These are phyloP conservation scores for Xestia rhomboidea DNA, from an alignment of 2,888 invertebrate species.

Conservation along the genomic window DNA sequence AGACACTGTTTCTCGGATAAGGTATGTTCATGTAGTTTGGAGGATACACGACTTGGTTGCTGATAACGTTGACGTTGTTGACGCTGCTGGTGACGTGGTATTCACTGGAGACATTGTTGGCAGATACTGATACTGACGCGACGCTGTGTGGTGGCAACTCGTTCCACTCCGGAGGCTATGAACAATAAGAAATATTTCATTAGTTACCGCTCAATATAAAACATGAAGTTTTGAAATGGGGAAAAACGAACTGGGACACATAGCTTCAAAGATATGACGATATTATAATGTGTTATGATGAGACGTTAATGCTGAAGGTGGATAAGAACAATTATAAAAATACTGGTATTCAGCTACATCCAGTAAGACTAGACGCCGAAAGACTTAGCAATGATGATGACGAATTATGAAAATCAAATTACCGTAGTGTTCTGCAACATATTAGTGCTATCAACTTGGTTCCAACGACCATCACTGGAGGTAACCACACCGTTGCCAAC, in stretches of 20 bases:
- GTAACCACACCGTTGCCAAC: constrained; percentile 32
- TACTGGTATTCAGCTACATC: neutral
- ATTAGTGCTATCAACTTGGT: constrained; percentile 57
- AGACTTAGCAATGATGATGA: neutral
- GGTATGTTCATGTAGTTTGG: constrained; percentile 59
- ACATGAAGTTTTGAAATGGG: too few species aligned
- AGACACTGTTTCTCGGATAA: constrained; percentile 26
- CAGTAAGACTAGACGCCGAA: neutral
- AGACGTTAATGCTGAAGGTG: neutral
- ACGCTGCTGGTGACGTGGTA: constrained; percentile 56
- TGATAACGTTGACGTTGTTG: constrained; percentile 53
- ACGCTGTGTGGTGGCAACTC: constrained; percentile 55
- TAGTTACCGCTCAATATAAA: neutral
- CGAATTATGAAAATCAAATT: constrained; percentile 49
- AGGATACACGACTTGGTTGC: constrained; percentile 41
- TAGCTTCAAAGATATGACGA: neutral
- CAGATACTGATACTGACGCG: constrained; percentile 44
- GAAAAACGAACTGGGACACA: neutral
- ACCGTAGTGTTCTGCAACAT: constrained; percentile 68
- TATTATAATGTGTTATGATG: neutral
- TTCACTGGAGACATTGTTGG: constrained; percentile 47
- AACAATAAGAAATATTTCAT: constrained; percentile 50
- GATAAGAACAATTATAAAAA: neutral
- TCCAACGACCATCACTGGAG: constrained; percentile 71
- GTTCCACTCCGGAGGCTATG: constrained; percentile 71